A percentile compares a stretch with the other conserved stretches of the same genome.
phyloP scores from a whole-genome alignment of 2,113 vertebrate genomes.

The Gymnobelideus leadbeateri region DNA sequence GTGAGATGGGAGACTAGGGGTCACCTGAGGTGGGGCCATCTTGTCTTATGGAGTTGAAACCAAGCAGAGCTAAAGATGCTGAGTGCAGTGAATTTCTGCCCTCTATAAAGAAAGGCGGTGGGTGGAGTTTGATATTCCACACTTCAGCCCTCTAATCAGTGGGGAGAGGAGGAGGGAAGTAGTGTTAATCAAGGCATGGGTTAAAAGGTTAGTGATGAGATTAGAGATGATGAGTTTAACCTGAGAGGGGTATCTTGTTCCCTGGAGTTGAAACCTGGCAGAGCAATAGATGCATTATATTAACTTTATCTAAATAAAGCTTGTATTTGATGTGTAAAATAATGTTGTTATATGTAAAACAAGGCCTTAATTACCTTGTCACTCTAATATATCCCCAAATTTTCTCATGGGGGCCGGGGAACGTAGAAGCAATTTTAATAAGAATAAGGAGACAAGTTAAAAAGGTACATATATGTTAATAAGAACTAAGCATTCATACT shows the following conservation, averaged over 20 bases:
- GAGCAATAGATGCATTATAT: not conserved
- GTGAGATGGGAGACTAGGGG: not conserved
- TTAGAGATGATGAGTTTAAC: too few species aligned
- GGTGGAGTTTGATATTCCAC: too few species aligned
- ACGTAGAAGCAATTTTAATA: too few species aligned
- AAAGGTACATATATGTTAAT: too few species aligned
- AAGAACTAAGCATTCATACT: too few species aligned
- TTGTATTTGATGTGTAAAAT: slow-evolving; percentile 75
- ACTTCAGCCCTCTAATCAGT: too few species aligned
- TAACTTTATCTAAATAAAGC: slow-evolving; percentile 74
- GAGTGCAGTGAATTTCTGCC: not conserved
- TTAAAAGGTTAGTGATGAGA: too few species aligned
- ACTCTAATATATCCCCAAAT: too few species aligned
- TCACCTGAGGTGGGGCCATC: not conserved
- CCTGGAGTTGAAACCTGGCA: not conserved
- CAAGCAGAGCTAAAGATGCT: not conserved
- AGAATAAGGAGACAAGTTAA: too few species aligned
- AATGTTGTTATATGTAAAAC: slow-evolving; percentile 74
- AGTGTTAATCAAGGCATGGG: not conserved
- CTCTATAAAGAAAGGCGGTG: not conserved
- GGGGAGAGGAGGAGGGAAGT: not conserved
- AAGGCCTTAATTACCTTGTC: slow-evolving; percentile 52
- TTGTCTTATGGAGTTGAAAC: not conserved
- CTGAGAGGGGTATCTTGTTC: not conserved
- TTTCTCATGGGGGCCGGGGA: not conserved